Conservation (phyloP, 2,888 invertebrate genomes). For the Plebejus melissa region DNA sequence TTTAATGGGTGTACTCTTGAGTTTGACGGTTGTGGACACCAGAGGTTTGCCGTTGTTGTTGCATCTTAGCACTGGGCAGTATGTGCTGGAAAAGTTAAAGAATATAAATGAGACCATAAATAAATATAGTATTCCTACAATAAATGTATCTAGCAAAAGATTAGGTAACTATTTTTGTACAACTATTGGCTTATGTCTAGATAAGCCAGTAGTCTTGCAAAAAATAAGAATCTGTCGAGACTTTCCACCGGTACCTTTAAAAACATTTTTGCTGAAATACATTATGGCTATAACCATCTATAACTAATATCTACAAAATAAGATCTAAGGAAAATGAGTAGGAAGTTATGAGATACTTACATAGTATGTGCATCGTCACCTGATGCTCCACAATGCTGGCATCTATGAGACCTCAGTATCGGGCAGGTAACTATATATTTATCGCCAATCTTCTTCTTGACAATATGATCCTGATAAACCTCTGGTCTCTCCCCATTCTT, state of each 20-base stretch:
- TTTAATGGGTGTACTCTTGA: conserved; percentile 65
- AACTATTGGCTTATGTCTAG: too few relatives aligned
- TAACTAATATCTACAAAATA: too few relatives aligned
- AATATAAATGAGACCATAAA: neutral
- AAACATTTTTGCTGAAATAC: too few relatives aligned
- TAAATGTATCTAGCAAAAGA: too few relatives aligned
- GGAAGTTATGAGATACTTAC: conserved; percentile 49
- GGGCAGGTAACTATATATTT: conserved; percentile 61
- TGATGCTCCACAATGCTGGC: conserved; percentile 55
- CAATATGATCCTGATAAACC: conserved; percentile 59
- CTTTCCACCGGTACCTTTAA: too few relatives aligned
- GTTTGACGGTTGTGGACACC: conserved; percentile 63
- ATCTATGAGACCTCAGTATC: conserved; percentile 60
- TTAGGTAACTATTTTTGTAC: too few relatives aligned
- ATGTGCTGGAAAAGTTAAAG: conserved; percentile 54
- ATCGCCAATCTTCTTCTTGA: conserved; percentile 54
- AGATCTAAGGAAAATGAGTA: too few relatives aligned
- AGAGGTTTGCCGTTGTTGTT: conserved; percentile 59
- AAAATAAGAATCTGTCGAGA: too few relatives aligned
- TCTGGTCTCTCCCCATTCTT: conserved; percentile 67
- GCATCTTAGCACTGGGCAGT: conserved; percentile 61
- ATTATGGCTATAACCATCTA: too few relatives aligned
- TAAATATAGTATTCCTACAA: neutral
- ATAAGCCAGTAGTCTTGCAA: too few relatives aligned
- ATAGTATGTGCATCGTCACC: conserved; percentile 70